Evolutionary conservation across 2,113 vertebrate genomes (phyloP), one percentile per base, ranked within the genome.

Genomic region (Anthoscopus minutus): DNA sequence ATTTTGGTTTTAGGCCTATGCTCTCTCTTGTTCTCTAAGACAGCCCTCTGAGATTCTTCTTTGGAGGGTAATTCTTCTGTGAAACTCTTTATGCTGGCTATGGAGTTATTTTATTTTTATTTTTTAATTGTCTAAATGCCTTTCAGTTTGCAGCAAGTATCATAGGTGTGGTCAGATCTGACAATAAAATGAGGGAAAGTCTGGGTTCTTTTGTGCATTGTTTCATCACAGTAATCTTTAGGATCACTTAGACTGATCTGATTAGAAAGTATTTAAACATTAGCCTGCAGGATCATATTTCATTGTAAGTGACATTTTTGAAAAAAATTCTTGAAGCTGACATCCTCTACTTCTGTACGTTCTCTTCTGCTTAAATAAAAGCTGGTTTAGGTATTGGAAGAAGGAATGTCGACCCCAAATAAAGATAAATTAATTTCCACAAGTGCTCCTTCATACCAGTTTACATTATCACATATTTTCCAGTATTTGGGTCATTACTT

Each of bases 391-490:
- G 6, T 80, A 80, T 33, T 64, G 44, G 58, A 81, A 69, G 53
- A 40, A 80, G 35, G 38, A 37, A 65, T 66, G 30, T 45, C 25
- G 42, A 69, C 27, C 10, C 5, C 31, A 76, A 37, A 81, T 81
- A 89, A 93, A 85, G 37, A n/a, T 35, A 85, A 81, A 81, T 45
- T 8, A 42, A 62, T 62, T 92, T 86, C 81, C 35, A 7, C 1
- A 0, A 37, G 14, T 86, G 44, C 22, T 82, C 4, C 40, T 80
- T 74, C 40, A 33, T 69, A 25, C 71, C 42, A n/a, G 76, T 86
- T 92, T 90, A 88, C 8, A 76, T 72, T 89, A 72, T 33, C 38
- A 73, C 50, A 44, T 92, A 92, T 80, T 94, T 93, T 94, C 90
- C 64, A 90, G 38, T 38, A 73, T 77, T 80, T 61, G 67, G 83